Conservation (phyloP, 2,797 vertebrate genomes). For the Knipowitschia caucasica region DNA sequence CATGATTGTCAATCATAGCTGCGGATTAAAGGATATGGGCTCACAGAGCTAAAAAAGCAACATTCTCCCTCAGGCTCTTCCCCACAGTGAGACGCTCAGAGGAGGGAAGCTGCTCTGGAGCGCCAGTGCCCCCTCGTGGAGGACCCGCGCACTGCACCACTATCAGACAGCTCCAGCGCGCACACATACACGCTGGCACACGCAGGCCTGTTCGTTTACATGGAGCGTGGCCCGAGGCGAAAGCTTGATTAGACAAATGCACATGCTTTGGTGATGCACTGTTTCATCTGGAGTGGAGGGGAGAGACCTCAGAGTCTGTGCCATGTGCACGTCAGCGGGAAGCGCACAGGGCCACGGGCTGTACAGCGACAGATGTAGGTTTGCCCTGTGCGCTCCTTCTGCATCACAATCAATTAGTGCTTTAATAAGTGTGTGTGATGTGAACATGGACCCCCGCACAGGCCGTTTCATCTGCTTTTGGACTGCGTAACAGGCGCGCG, state of each 20-base stretch:
- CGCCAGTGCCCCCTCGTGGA: conserved; percentile 96
- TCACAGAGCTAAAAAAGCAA: conserved; percentile 99
- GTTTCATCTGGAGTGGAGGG: conserved; percentile 74
- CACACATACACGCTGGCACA: conserved; percentile 69
- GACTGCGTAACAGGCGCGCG: conserved; percentile 19
- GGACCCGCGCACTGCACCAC: conserved; percentile 65
- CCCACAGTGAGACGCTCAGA: conserved; percentile 90
- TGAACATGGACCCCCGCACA: conserved; percentile 33
- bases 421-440: conserved; percentile 38
- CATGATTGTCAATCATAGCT: conserved; percentile 99
- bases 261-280: conserved; percentile 73
- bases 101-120: conserved; percentile 84
- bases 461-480: conserved; percentile 12
- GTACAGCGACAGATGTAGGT: conserved; percentile 69
- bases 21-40: conserved; percentile 99
- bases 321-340: conserved; percentile 66
- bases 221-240: conserved; percentile 60
- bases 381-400: conserved; percentile 55
- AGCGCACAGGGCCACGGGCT: conserved; percentile 66
- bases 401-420: conserved; percentile 61
- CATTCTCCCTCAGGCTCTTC: conserved; percentile 95
- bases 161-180: conserved; percentile 53
- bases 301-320: conserved; percentile 68
- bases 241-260: conserved; percentile 75
- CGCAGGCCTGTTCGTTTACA: conserved; percentile 68